Conservation (phyloP, 2,113 vertebrate genomes). For the Elephantulus edwardii region DNA sequence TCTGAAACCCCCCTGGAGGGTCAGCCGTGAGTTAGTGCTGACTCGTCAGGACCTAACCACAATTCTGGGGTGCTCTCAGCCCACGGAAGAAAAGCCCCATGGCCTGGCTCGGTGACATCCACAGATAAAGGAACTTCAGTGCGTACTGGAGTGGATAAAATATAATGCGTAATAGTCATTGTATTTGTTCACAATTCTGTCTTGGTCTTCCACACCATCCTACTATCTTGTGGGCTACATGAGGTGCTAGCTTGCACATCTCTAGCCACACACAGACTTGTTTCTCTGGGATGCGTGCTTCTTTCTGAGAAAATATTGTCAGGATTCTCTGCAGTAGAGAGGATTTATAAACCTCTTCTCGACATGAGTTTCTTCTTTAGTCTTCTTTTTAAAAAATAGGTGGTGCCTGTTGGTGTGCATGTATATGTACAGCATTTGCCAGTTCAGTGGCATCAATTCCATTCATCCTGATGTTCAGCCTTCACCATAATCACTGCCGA, state of each 20-base stretch:
- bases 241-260: rapidly evolving
- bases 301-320: background rate
- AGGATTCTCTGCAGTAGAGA: no score
- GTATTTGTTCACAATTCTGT: background rate
- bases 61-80: background rate
- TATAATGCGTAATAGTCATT: background rate
- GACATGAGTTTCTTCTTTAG: background rate
- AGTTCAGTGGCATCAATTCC: no score
- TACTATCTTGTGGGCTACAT: no score
- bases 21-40: no score
- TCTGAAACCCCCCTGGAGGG: no score
- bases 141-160: background rate
- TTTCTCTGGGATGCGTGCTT: background rate
- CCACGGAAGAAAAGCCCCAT: no score
- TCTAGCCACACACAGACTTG: rapidly evolving
- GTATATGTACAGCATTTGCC: no score
- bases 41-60: no score
- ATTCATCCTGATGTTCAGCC: no score
- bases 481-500: no score
- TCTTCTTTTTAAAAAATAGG: background rate
- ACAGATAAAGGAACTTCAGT: background rate
- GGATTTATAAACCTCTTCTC: background rate
- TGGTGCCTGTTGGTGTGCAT: no score
- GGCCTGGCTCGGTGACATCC: no score
- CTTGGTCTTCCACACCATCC: background rate